These are phyloP conservation scores for Alosa sapidissima DNA, from an alignment of 2,797 vertebrate species.

Conservation along the genomic window DNA sequence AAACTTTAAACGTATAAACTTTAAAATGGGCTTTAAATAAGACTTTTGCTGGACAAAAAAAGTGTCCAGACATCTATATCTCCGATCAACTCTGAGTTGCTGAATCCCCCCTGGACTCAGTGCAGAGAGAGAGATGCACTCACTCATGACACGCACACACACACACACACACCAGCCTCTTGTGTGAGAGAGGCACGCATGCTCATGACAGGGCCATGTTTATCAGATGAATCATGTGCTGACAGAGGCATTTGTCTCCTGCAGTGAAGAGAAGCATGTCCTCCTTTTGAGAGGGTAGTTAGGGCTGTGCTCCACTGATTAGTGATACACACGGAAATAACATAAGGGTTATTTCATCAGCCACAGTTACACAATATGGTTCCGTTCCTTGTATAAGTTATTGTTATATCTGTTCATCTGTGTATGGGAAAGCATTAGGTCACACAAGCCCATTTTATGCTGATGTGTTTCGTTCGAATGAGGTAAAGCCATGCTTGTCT, in stretches of 20 bases:
- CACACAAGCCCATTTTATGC: too few relatives aligned
- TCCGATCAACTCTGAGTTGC: background rate
- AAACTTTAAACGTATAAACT: background rate
- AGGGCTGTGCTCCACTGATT: background rate
- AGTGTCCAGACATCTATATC: background rate
- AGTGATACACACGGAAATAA: background rate
- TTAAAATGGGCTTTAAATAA: background rate
- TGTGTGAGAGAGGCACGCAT: background rate
- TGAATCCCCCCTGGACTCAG: background rate
- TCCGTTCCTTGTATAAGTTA: too few relatives aligned
- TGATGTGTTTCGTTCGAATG: too few relatives aligned
- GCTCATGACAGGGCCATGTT: slow-evolving; percentile 5
- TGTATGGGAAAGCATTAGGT: too few relatives aligned
- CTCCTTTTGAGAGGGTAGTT: background rate
- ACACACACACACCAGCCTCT: too few relatives aligned
- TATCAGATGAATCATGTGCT: slow-evolving; percentile 33
- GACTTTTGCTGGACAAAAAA: background rate
- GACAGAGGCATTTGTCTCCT: slow-evolving; percentile 35
- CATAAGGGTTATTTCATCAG: too few relatives aligned
- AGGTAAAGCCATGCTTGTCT: too few relatives aligned
- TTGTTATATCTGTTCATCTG: too few relatives aligned
- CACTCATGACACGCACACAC: too few relatives aligned
- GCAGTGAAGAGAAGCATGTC: background rate
- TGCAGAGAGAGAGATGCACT: too few relatives aligned
- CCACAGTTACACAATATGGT: too few relatives aligned